Evolutionary conservation across 1,140 invertebrate genomes (phyloP).

Genomic region (Danaus plexippus): DNA sequence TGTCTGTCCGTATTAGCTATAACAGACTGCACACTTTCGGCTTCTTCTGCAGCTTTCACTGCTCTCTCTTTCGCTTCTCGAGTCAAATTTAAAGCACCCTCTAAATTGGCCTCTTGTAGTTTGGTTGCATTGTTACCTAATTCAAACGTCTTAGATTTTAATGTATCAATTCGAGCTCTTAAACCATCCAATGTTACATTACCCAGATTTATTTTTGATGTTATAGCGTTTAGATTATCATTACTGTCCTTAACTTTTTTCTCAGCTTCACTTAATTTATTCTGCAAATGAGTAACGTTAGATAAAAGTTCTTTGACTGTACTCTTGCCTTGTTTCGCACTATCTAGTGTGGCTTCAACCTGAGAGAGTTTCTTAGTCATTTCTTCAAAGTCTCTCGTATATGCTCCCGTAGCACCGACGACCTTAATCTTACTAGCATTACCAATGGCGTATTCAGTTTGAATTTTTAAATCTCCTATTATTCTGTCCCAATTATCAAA

Average conservation of each 20-base stretch:
- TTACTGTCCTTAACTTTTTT: slow-evolving; percentile 70
- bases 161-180: slow-evolving; percentile 78
- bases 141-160: slow-evolving; percentile 81
- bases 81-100: slow-evolving; percentile 94
- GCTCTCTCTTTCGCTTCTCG: slow-evolving; percentile 81
- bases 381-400: slow-evolving; percentile 92
- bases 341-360: slow-evolving; percentile 83
- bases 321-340: slow-evolving; percentile 79
- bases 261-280: slow-evolving; percentile 63
- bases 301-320: slow-evolving; percentile 78
- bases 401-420: slow-evolving; percentile 93
- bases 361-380: slow-evolving; percentile 89
- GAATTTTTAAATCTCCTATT: slow-evolving; percentile 79
- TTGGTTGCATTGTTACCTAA: slow-evolving; percentile 90
- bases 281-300: slow-evolving; percentile 61
- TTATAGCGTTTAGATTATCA: slow-evolving; percentile 81
- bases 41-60: slow-evolving; percentile 78
- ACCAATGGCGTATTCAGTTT: slow-evolving; percentile 82
- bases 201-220: slow-evolving; percentile 82
- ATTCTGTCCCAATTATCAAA: slow-evolving; percentile 99
- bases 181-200: slow-evolving; percentile 84
- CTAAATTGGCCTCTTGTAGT: slow-evolving; percentile 94
- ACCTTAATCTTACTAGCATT: slow-evolving; percentile 93
- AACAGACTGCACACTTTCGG: slow-evolving; percentile 74
- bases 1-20: slow-evolving; percentile 85